phyloP scores from a whole-genome alignment of 2,888 invertebrate species.

The Odontocolon sp. region DNA sequence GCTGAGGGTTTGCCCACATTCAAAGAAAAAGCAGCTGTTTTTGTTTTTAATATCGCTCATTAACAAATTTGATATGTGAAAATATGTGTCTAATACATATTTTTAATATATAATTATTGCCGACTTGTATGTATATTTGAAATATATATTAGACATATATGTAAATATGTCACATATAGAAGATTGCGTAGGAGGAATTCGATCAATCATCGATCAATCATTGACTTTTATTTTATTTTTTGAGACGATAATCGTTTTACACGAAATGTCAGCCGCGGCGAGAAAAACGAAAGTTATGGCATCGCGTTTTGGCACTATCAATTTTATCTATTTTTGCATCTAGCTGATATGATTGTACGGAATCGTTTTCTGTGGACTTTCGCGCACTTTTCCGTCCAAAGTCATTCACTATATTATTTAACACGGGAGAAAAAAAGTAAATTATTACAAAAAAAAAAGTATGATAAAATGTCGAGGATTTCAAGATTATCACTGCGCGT shows the following conservation, averaged over 20 bases:
- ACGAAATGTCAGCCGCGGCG: neutral
- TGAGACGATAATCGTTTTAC: neutral
- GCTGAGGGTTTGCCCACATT: no score
- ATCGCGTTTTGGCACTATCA: conserved; percentile 66
- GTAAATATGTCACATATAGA: no score
- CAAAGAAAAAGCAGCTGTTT: no score
- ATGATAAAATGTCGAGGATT: conserved; percentile 13
- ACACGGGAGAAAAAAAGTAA: conserved; percentile 22
- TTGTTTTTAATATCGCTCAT: no score
- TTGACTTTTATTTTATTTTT: neutral
- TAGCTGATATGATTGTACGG: conserved; percentile 60
- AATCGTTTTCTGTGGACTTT: conserved; percentile 43
- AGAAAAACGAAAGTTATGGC: conserved; percentile 29
- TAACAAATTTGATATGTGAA: no score
- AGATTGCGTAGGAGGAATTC: no score
- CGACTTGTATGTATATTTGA: no score
- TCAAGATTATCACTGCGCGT: no score
- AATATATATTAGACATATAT: no score
- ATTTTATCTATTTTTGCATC: conserved; percentile 49
- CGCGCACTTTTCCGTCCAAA: conserved; percentile 31
- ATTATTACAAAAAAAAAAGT: neutral
- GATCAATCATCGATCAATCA: neutral
- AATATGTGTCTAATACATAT: no score
- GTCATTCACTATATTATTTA: conserved; percentile 14
- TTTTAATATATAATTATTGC: no score